These are phyloP conservation scores for Coccyzus lansbergi DNA, from an alignment of 2,797 vertebrate species.

Conservation along the genomic window DNA sequence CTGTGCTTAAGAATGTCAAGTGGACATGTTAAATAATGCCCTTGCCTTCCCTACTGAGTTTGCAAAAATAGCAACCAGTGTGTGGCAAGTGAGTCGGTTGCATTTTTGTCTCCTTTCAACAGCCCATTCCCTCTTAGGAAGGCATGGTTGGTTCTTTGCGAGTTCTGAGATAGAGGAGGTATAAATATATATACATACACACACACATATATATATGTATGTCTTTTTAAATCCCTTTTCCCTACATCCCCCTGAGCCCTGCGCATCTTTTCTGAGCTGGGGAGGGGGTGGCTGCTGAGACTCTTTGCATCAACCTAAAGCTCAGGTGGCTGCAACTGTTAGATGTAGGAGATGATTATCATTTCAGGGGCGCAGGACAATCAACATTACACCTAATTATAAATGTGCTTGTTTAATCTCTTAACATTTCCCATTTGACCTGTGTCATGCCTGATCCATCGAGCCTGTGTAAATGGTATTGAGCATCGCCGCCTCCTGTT, in stretches of 20 bases:
- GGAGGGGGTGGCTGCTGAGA: neutral
- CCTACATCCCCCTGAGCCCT: neutral
- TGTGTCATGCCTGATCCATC: neutral
- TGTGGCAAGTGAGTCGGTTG: rapidly evolving
- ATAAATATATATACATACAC: too few species aligned
- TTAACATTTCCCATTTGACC: neutral
- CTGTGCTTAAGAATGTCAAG: conserved; percentile 28
- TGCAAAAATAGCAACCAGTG: neutral
- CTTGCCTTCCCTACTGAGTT: rapidly evolving
- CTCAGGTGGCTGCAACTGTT: neutral
- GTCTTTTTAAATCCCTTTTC: neutral
- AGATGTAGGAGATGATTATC: neutral
- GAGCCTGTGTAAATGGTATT: neutral
- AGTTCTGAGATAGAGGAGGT: neutral
- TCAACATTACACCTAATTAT: conserved; percentile 30
- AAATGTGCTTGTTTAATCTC: conserved; percentile 47
- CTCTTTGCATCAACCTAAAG: neutral
- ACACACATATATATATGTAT: too few species aligned
- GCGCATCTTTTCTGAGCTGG: rapidly evolving
- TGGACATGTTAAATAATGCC: neutral
- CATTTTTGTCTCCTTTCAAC: neutral
- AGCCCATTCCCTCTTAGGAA: neutral
- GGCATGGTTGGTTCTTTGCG: neutral
- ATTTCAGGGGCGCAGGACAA: conserved; percentile 26
- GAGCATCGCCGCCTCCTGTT: neutral